Evolutionary conservation across 1,140 invertebrate species (phyloP).

Genomic region (Metopolophium dirhodum): DNA sequence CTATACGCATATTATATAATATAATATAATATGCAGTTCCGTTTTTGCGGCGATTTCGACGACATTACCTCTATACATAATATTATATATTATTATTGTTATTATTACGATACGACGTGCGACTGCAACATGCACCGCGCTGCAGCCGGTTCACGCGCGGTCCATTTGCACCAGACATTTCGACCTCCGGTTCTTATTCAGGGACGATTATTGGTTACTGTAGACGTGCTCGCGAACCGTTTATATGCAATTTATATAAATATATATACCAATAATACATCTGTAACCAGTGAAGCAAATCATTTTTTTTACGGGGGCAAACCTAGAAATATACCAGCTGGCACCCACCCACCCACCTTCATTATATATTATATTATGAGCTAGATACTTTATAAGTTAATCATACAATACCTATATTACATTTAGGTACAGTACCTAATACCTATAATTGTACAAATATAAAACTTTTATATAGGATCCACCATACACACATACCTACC

Average conservation of each 20-base stretch:
- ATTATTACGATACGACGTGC: neutral
- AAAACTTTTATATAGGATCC: no score
- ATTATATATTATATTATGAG: no score
- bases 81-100: neutral
- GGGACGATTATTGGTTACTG: neutral
- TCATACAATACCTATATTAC: no score
- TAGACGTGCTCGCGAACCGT: neutral
- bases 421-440: no score
- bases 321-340: no score
- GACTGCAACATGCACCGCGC: neutral
- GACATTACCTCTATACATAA: neutral
- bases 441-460: no score
- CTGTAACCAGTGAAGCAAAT: no score
- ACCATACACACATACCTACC: no score
- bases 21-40: neutral
- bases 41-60: neutral
- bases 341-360: no score
- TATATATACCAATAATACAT: neutral
- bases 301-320: no score
- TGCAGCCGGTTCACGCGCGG: neutral
- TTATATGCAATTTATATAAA: neutral
- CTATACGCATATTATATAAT: no score
- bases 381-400: no score
- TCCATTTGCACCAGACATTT: slow-evolving; percentile 13
- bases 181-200: neutral